Percentiles rank a stretch among this genome's conserved stretches.
Evolutionary conservation across 2,113 vertebrate species (phyloP).

Genomic region (Hucho hucho): DNA sequence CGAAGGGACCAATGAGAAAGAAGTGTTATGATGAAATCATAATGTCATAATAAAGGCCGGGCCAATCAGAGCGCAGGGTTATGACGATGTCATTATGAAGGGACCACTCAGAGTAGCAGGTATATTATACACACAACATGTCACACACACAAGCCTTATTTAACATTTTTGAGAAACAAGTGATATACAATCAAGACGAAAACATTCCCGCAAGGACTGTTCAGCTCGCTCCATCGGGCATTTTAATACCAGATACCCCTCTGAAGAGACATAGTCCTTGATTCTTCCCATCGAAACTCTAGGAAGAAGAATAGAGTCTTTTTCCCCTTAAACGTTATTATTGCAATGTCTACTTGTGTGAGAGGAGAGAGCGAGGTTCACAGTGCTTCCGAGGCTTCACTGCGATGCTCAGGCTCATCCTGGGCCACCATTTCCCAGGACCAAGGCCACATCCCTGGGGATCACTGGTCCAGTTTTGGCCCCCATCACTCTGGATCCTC

Average conservation of each 20-base stretch:
- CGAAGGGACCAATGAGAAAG: no score
- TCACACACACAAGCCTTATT: slow-evolving; percentile 31
- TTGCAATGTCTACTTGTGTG: slow-evolving; percentile 53
- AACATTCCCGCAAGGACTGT: slow-evolving; percentile 67
- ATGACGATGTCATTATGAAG: no score
- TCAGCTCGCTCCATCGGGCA: slow-evolving; percentile 49
- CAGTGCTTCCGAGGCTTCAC: slow-evolving; percentile 42
- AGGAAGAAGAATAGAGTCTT: slow-evolving; percentile 45
- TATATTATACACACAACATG: slow-evolving; percentile 8
- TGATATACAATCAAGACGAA: slow-evolving; percentile 40
- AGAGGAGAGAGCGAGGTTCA: slow-evolving; percentile 59
- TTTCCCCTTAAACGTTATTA: slow-evolving; percentile 34
- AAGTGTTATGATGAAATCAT: background rate
- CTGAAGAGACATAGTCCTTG: slow-evolving; percentile 57
- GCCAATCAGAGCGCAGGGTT: background rate
- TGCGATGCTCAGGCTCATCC: slow-evolving; percentile 52
- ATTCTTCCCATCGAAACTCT: slow-evolving; percentile 69
- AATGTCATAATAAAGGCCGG: background rate
- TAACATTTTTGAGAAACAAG: slow-evolving; percentile 40
- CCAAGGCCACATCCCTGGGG: slow-evolving; percentile 63
- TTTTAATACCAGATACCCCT: slow-evolving; percentile 65
- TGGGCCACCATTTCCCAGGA: slow-evolving; percentile 71
- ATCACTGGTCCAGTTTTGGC: slow-evolving; percentile 39
- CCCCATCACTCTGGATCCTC: slow-evolving; percentile 34
- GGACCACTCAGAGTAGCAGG: no score